These are phyloP conservation scores for Xyliphius kryptos DNA, from an alignment of 2,113 vertebrate genomes.

Conservation along the genomic window DNA sequence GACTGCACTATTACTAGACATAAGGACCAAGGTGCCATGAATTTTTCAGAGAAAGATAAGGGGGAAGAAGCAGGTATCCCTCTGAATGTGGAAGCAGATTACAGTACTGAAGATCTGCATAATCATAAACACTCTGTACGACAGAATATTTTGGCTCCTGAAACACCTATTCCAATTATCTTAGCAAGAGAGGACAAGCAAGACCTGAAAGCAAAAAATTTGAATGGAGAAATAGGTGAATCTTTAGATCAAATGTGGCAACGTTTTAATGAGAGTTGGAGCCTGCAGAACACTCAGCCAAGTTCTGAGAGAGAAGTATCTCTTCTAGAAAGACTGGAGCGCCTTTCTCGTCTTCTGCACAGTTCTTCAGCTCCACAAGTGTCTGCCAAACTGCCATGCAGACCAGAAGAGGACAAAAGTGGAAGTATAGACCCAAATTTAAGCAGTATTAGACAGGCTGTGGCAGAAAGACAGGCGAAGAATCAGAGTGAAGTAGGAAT, in stretches of 20 bases:
- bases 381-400: no score
- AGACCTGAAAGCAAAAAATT: neutral
- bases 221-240: conserved; percentile 7
- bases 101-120: conserved; percentile 39
- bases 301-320: no score
- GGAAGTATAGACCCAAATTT: no score
- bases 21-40: conserved; percentile 34
- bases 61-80: conserved; percentile 40
- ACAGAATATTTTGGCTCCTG: conserved; percentile 4
- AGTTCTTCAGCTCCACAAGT: no score
- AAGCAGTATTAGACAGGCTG: no score
- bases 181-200: conserved; percentile 1
- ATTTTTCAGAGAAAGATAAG: conserved; percentile 1
- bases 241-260: conserved; percentile 77
- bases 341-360: no score
- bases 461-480: no score
- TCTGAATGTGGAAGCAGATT: conserved; percentile 46
- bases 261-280: conserved; percentile 64
- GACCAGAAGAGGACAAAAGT: no score
- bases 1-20: neutral
- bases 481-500: no score
- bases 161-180: conserved; percentile 3
- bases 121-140: neutral
- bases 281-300: conserved; percentile 37
- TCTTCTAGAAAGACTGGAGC: no score